Evolutionary conservation across 2,888 invertebrate species (phyloP).

Genomic region (Molanna angustata): DNA sequence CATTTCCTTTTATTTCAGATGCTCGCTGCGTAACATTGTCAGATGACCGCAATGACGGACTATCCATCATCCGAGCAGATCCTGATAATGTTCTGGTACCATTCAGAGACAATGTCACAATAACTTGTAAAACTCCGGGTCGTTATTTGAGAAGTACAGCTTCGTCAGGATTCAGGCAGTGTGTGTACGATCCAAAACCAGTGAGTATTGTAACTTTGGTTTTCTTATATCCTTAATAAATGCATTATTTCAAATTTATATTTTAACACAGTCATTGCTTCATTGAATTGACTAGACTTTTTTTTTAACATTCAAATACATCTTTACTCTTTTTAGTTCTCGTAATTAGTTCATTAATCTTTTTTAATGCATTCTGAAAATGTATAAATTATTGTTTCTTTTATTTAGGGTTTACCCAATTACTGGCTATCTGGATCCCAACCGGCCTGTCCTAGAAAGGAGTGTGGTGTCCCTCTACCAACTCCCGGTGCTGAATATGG

Average conservation of each 20-base stretch:
- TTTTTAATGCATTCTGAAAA: background rate
- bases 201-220: too few species aligned
- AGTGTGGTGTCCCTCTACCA: constrained; percentile 88
- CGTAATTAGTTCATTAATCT: too few species aligned
- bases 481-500: constrained; percentile 95
- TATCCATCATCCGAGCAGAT: constrained; percentile 74
- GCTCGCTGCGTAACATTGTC: constrained; percentile 88
- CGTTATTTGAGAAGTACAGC: constrained; percentile 76
- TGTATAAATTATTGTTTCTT: background rate
- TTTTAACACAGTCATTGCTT: too few species aligned
- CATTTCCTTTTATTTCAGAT: constrained; percentile 53
- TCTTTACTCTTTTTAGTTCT: too few species aligned
- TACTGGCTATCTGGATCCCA: constrained; percentile 87
- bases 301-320: too few species aligned
- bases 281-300: too few species aligned
- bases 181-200: constrained; percentile 92
- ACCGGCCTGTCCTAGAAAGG: constrained; percentile 83
- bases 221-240: too few species aligned
- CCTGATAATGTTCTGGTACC: constrained; percentile 82
- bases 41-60: constrained; percentile 84
- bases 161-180: constrained; percentile 85
- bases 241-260: too few species aligned
- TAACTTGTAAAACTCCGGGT: constrained; percentile 76
- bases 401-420: constrained; percentile 70
- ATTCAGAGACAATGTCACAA: constrained; percentile 86